Evolutionary conservation across 2,888 invertebrate species (phyloP).

Genomic region (Zaprionus obscuricornis): DNA sequence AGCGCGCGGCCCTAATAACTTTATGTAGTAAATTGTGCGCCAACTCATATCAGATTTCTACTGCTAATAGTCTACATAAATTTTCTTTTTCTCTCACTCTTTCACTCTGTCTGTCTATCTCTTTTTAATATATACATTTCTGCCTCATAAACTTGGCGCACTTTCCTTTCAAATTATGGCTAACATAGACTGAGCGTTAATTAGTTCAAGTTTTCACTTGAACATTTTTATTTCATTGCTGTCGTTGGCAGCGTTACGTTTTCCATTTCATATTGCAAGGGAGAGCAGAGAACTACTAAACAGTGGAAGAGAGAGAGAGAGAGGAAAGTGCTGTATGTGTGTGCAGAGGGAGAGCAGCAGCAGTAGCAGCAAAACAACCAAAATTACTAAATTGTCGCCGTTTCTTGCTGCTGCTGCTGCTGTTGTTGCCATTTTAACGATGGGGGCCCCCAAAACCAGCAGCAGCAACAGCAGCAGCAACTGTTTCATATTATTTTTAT

Average conservation of each 20-base stretch:
- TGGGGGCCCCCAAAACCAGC: constrained; percentile 18
- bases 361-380: too few species aligned
- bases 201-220: constrained; percentile 71
- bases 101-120: not conserved
- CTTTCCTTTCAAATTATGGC: constrained; percentile 52
- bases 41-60: constrained; percentile 42
- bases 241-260: constrained; percentile 29
- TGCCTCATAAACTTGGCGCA: constrained; percentile 42
- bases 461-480: too few species aligned
- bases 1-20: constrained; percentile 32
- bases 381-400: constrained; percentile 49
- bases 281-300: constrained; percentile 1
- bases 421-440: constrained; percentile 36
- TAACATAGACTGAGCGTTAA: constrained; percentile 49
- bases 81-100: constrained; percentile 26
- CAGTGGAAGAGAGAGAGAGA: too few species aligned
- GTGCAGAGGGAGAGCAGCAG: too few species aligned
- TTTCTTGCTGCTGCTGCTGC: constrained; percentile 12
- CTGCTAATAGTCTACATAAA: constrained; percentile 44
- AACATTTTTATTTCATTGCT: constrained; percentile 44
- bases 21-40: constrained; percentile 38
- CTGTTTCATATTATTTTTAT: constrained; percentile 38
- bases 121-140: too few species aligned
- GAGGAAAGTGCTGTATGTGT: too few species aligned
- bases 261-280: not conserved